These are phyloP conservation scores for Apotomis betuletana DNA, from an alignment of 2,888 invertebrate species.

Conservation along the genomic window DNA sequence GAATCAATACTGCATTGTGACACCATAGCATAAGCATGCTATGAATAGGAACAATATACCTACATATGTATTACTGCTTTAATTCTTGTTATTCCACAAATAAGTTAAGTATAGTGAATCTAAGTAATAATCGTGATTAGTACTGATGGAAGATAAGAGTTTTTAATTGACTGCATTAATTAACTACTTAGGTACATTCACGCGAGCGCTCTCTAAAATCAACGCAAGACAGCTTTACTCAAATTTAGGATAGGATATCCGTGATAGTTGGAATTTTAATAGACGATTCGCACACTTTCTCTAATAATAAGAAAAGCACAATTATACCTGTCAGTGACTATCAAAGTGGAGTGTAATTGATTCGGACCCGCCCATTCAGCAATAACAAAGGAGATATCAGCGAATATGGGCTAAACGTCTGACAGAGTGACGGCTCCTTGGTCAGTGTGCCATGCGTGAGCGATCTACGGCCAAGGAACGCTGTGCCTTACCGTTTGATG, in stretches of 20 bases:
- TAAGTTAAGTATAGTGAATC: neutral
- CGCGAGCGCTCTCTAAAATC: neutral
- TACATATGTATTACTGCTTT: no score
- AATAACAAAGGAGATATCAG: conserved; percentile 41
- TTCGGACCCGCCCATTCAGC: conserved; percentile 39
- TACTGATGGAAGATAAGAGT: neutral
- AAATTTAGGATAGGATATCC: conserved; percentile 35
- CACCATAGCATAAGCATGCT: no score
- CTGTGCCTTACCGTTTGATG: conserved; percentile 53
- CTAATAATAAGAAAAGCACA: conserved; percentile 25
- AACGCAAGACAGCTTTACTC: neutral
- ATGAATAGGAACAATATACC: no score
- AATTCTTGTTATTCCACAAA: no score
- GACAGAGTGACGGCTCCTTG: conserved; percentile 60
- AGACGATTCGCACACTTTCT: conserved; percentile 38
- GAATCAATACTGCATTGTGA: no score
- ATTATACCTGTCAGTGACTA: conserved; percentile 37
- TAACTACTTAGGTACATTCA: neutral
- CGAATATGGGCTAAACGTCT: conserved; percentile 44
- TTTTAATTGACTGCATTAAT: neutral
- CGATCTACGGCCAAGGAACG: conserved; percentile 53
- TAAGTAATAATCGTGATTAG: neutral
- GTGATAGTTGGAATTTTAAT: conserved; percentile 36
- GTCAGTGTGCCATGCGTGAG: conserved; percentile 70
- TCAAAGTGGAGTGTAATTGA: conserved; percentile 39